Base-by-base conservation (phyloP, 2,888 invertebrate genomes). In the Clivina fossor region DNA sequence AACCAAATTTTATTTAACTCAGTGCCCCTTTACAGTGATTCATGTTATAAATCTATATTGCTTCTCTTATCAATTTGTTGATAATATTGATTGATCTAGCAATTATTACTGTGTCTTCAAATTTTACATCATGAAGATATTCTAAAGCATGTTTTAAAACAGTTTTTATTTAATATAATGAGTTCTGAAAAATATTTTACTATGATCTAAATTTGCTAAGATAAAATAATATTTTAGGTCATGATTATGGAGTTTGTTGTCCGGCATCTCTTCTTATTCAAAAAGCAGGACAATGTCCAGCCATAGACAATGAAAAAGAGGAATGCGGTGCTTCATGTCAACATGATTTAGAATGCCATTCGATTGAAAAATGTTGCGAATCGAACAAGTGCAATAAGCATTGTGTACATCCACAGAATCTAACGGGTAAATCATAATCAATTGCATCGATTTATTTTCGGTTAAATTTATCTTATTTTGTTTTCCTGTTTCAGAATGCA, bases 221-320 rank as follows among this genome's bases (percentile, higher is more conserved):
- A n/a, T n/a, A n/a, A n/a, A n/a, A n/a, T n/a, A n/a, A n/a, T 16
- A 20, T 47, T 22, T 20, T 71, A 77, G 86, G 86, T 61, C 88
- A 90, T 67, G 92, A 92, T 68, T 92, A 92, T 66, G 92, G 92
- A 0, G 90, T 92, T 9, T 92, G 92, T 68, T 92, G 91, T 66
- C 90, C 91, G 38, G 86, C 86, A 3, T 86, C 85, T 0, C 68
- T 88, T 57, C 83, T 84, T 65, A 81, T 90, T 46, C 81, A 87
- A 65, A 88, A 91, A 69, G 84, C 89, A 0, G 91, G 91, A 1
- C 79, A 82, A 2, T 92, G 92, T 68, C 90, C 91, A 0, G 74
- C 74, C 0, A 72, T 75, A 19, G 70, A 76, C 1, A 71, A 75
- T 11, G 66, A 72, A 9, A 37, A 68, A 47, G 66, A 74, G 65